A percentile compares a stretch with the other conserved stretches of the same genome.
Evolutionary conservation across 1,140 invertebrate genomes (phyloP).

Genomic region (Aphelinus atriplicis): DNA sequence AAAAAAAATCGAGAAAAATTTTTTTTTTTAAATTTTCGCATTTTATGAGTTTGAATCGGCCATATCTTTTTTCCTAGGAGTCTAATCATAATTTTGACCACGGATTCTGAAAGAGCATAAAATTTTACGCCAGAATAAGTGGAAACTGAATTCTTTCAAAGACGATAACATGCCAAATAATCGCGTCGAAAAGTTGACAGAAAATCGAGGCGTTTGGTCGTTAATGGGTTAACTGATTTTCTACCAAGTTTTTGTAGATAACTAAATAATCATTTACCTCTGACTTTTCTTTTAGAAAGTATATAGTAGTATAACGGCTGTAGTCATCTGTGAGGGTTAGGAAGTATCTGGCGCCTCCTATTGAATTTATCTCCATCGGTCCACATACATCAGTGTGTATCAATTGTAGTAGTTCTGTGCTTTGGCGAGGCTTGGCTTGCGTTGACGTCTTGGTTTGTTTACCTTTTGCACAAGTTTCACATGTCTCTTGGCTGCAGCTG

Average conservation of each 20-base stretch:
- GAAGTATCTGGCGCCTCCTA: constrained; percentile 18
- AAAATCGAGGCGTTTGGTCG: too few species aligned
- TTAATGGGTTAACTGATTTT: constrained; percentile 8
- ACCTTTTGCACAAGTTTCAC: constrained; percentile 18
- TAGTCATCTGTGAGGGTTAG: constrained; percentile 11
- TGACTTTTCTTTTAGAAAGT: neutral
- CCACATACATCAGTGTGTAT: constrained; percentile 47
- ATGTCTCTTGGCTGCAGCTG: constrained; percentile 21
- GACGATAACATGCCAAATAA: too few species aligned
- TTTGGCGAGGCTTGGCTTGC: constrained; percentile 6
- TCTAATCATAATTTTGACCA: too few species aligned
- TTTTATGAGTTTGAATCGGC: too few species aligned
- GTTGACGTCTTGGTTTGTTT: neutral
- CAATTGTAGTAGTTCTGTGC: constrained; percentile 7
- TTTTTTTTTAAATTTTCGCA: too few species aligned
- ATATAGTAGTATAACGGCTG: neutral
- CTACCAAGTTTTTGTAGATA: neutral
- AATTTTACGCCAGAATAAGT: too few species aligned
- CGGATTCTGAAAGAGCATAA: too few species aligned
- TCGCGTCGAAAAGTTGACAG: too few species aligned
- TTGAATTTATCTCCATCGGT: constrained; percentile 42
- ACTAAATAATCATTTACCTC: neutral
- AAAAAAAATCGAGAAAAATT: too few species aligned
- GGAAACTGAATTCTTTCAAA: too few species aligned
- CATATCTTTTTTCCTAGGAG: too few species aligned